A percentile compares a stretch with the other conserved stretches of the same genome.
Evolutionary conservation across 2,113 vertebrate species (phyloP).

Genomic region (Urocitellus parryii): DNA sequence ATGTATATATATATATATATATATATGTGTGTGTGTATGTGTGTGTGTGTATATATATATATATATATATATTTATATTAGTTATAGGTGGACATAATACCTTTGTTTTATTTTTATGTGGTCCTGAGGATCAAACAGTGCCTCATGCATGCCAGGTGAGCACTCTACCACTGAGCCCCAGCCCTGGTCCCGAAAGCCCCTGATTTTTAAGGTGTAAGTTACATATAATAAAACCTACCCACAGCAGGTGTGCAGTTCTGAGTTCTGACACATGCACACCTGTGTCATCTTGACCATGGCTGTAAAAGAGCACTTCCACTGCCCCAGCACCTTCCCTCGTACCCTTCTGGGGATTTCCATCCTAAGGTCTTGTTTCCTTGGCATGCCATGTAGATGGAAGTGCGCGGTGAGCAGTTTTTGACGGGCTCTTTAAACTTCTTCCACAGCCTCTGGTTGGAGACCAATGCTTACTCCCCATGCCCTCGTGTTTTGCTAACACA

Average conservation of each 20-base stretch:
- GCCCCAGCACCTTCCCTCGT: accelerated
- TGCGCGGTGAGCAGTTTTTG: not conserved
- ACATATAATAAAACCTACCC: not conserved
- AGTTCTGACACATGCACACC: not conserved
- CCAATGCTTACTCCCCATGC: not conserved
- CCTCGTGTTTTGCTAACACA: accelerated
- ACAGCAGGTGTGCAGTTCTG: accelerated
- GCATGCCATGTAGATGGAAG: not conserved
- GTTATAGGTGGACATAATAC: no score
- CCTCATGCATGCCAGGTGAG: no score
- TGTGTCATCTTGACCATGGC: accelerated
- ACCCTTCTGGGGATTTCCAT: not conserved
- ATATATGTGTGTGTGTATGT: no score
- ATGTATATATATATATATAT: no score
- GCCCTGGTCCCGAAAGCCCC: no score
- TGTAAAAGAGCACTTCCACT: not conserved
- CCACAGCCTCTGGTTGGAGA: not conserved
- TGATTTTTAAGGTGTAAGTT: not conserved
- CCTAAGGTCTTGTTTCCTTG: not conserved
- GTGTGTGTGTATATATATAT: no score
- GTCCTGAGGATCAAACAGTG: no score
- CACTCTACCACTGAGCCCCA: no score
- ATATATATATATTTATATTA: no score
- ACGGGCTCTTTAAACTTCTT: not conserved
- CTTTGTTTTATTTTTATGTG: not conserved